phyloP scores from a whole-genome alignment of 2,888 invertebrate species.

The Epiblema foenella region DNA sequence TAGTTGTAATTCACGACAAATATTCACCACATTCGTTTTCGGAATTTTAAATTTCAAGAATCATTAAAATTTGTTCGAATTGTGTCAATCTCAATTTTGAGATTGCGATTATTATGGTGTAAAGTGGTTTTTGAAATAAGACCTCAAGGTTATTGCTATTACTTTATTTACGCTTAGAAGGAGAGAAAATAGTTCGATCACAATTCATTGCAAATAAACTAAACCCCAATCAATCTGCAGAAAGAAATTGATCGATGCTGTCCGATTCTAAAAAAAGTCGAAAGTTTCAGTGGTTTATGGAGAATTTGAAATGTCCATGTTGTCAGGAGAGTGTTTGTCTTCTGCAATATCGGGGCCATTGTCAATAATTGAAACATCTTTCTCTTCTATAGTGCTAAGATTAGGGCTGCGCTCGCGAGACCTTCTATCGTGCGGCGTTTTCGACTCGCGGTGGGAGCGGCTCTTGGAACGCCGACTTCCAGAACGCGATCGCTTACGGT shows the following conservation, averaged over 20 bases:
- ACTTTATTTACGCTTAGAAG: slow-evolving; percentile 25
- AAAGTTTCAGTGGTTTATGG: slow-evolving; percentile 75
- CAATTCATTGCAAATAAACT: slow-evolving; percentile 11
- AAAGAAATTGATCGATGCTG: neutral
- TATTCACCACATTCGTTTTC: too few species aligned
- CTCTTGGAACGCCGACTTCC: slow-evolving; percentile 76
- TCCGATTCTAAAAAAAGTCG: neutral
- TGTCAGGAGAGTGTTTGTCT: slow-evolving; percentile 87
- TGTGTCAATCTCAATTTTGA: too few species aligned
- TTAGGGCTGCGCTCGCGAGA: slow-evolving; percentile 73
- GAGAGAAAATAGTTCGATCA: slow-evolving; percentile 11
- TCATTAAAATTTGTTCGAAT: too few species aligned
- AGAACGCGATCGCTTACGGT: slow-evolving; percentile 76
- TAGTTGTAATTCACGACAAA: too few species aligned
- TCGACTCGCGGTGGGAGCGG: slow-evolving; percentile 72
- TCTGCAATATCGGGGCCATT: slow-evolving; percentile 72
- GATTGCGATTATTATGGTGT: too few species aligned
- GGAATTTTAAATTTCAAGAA: too few species aligned
- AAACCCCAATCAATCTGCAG: slow-evolving; percentile 5
- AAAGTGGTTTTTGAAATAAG: slow-evolving; percentile 1
- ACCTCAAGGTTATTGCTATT: slow-evolving; percentile 13
- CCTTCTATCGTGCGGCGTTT: slow-evolving; percentile 71
- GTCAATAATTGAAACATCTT: slow-evolving; percentile 57
- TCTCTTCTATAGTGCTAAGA: slow-evolving; percentile 65
- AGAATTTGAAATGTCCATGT: slow-evolving; percentile 93